Percentiles rank a stretch among this genome's conserved stretches.
phyloP scores from a whole-genome alignment of 2,113 vertebrate species.

The Trachemys scripta region DNA sequence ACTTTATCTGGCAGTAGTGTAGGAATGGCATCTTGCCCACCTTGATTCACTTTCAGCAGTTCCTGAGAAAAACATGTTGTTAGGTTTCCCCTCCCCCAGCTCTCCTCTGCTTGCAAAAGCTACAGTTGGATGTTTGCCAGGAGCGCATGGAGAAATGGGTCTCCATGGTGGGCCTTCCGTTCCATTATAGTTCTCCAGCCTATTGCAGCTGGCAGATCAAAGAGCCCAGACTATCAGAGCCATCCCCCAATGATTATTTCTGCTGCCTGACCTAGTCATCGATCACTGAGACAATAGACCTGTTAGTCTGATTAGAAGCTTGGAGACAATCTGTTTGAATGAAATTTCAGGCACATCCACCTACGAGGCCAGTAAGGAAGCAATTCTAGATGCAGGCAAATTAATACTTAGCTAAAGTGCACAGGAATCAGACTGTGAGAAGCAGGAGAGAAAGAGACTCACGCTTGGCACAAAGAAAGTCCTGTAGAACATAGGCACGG shows the following conservation, averaged over 20 bases:
- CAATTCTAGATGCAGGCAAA: not conserved
- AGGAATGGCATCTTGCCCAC: not conserved
- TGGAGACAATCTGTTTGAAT: not conserved
- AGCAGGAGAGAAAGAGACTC: not conserved
- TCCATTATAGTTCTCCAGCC: not conserved
- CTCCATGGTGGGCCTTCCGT: not conserved
- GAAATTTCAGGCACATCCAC: not conserved
- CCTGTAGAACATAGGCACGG: not conserved
- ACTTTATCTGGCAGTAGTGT: not conserved
- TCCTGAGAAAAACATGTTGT: not conserved
- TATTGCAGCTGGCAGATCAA: not conserved
- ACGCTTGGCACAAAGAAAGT: not conserved
- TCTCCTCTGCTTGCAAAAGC: not conserved
- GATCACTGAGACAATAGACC: not conserved
- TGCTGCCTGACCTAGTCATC: not conserved
- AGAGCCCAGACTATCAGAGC: not conserved
- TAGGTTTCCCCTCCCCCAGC: not conserved
- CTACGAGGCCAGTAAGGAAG: not conserved
- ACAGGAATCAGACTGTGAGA: not conserved
- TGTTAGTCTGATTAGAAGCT: conserved; percentile 4
- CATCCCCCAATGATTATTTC: conserved; percentile 6
- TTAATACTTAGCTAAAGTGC: not conserved
- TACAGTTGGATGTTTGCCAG: not conserved
- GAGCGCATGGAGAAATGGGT: not conserved
- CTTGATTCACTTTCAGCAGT: not conserved